These are phyloP conservation scores for Catharus ustulatus DNA, from an alignment of 2,797 vertebrate species.

Conservation along the genomic window DNA sequence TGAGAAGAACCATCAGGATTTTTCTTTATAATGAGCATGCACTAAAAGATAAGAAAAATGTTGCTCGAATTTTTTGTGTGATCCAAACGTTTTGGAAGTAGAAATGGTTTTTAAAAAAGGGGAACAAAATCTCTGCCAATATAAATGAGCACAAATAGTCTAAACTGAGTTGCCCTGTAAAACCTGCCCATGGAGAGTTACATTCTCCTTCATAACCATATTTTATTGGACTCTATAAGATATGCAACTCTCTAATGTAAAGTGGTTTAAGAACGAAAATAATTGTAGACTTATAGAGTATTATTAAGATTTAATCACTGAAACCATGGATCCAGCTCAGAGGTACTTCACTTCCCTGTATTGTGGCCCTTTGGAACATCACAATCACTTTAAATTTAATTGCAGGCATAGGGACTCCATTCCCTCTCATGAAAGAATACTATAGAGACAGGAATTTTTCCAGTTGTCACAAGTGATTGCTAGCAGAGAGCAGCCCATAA, in stretches of 20 bases:
- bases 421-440: not conserved
- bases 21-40: not conserved
- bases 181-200: not conserved
- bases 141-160: not conserved
- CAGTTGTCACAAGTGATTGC: not conserved
- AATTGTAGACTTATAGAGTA: not conserved
- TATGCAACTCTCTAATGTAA: not conserved
- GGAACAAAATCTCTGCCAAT: not conserved
- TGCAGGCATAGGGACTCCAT: not conserved
- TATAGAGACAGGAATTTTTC: not conserved
- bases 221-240: not conserved
- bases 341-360: not conserved
- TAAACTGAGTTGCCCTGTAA: not conserved
- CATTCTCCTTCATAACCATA: not conserved
- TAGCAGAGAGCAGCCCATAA: not conserved
- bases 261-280: not conserved
- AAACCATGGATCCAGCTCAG: not conserved
- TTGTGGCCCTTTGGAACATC: not conserved
- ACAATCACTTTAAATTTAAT: not conserved
- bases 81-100: not conserved
- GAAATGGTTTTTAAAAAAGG: not conserved
- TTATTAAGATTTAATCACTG: not conserved
- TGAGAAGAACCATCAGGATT: not conserved
- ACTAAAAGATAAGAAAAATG: not conserved
- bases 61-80: not conserved